Base-by-base conservation (phyloP, 2,797 vertebrate genomes). In the Takifugu ocellatus region DNA sequence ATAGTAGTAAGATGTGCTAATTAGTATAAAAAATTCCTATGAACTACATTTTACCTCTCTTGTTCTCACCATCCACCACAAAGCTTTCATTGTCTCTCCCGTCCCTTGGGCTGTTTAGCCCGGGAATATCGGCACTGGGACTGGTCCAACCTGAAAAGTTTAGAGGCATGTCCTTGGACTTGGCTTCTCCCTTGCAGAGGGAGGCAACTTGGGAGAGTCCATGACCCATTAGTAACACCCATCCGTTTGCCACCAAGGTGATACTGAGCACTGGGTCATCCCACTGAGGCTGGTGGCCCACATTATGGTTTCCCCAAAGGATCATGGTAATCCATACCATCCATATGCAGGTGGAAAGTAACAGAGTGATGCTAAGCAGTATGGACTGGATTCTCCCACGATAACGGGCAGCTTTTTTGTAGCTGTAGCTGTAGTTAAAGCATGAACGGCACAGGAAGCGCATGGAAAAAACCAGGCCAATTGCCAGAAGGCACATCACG, bases 251-350 rank as follows among this genome's bases (percentile, higher is more conserved):
- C 39, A 94, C 93, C 81, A 97, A 68, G 21, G 92, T 92, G 5
- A 95, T 83, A 65, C 90, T 75, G 36, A 96, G 64, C 2, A 93
- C 85, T 1, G 94, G 94, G 76, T 98, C 94, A 1, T 97, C 93
- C 96, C 96, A 98, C 0, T 0, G 0, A 0, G 90, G 75, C 46
- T 0, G 11, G 0, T 5, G 79, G 0, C 1, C 0, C 56, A 90
- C 1, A 31, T 33, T 36, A 0, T 0, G 1, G 47, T 88, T 90
- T 2, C 91, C 91, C 49, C 56, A 64, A 43, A 77, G 80, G 6
- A 98, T 78, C 90, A 98, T 89, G 0, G 81, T 56, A 77, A 98
- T 94, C 96, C 96, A 98, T 1, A 81, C 84, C 63, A 93, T 85
- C 96, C 96, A 98, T 76, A 96, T 68, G 67, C 69, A 73, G 12